Evolutionary conservation across 2,113 vertebrate genomes (phyloP), one percentile per base, ranked within the genome.

Genomic region (Lampris megalopsis): DNA sequence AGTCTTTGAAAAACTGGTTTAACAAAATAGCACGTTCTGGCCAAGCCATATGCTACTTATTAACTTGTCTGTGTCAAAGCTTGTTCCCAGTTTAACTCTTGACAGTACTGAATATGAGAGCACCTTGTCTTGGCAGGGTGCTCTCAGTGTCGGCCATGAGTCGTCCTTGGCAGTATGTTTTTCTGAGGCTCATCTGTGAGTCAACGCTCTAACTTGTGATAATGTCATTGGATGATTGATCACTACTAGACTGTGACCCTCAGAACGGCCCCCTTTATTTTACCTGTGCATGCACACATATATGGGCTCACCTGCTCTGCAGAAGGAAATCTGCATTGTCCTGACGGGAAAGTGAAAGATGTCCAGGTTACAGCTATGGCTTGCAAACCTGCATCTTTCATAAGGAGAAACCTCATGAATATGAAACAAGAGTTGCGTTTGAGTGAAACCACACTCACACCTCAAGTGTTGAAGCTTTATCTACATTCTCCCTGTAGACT

Each of bases 211-310:
- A 54, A 57, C 48, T 36, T 42, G 67, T 7, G 10, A 35, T 4
- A 53, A 63, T 68, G 80, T 72, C 63, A 53, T 37, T 13, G 13
- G 36, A 75, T 71, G 57, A 75, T 71, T 10, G 56, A 76, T 75
- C 66, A 50, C 56, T 49, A 50, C 50, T 45, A 2, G 24, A 68
- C 24, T 52, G 38, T 72, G 73, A 63, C 43, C 50, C 38, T 61
- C 37, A 7, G 4, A 5, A n/a, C 35, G 4, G 13, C 10, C 41
- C 38, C 42, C 59, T 61, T 56, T 45, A 61, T 10, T 1, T 4
- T 8, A 13, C 4, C 42, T 8, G 24, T 24, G 24, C 24, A 24
- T 24, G 24, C 24, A 24, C 36, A 41, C 73, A 41, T 1, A 4
- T 9, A 2, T 4, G 5, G n/a, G 38, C 56, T 47, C 57, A 40